These are phyloP conservation scores for Reinhardtius hippoglossoides DNA, from an alignment of 2,113 vertebrate species.

Conservation along the genomic window DNA sequence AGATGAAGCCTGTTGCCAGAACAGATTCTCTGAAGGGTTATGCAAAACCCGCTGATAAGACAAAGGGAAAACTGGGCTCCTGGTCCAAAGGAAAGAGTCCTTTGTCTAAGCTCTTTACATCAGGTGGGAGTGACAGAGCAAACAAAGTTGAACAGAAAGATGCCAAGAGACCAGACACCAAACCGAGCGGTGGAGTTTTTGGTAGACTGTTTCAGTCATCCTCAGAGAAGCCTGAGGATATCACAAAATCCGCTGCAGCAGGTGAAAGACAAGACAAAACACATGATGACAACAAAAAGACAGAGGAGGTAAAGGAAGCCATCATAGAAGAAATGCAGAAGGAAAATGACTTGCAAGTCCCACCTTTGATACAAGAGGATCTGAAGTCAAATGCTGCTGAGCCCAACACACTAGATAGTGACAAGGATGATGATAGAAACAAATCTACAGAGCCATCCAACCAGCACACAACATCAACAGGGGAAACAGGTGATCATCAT, in stretches of 20 bases:
- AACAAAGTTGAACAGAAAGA: slow-evolving; percentile 63
- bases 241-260: slow-evolving; percentile 15
- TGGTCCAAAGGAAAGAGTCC: slow-evolving; percentile 82
- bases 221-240: slow-evolving; percentile 62
- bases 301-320: slow-evolving; percentile 6
- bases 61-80: slow-evolving; percentile 63
- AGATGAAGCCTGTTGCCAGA: slow-evolving; percentile 46
- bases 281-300: not conserved
- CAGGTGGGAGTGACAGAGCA: slow-evolving; percentile 68
- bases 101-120: slow-evolving; percentile 79
- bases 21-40: slow-evolving; percentile 44
- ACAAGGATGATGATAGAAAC: not conserved
- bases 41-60: slow-evolving; percentile 57
- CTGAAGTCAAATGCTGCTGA: not conserved
- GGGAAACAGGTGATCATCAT: slow-evolving; percentile 13
- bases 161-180: slow-evolving; percentile 73
- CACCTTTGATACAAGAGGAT: slow-evolving; percentile 13
- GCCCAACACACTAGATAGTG: not conserved
- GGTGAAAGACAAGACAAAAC: slow-evolving; percentile 20
- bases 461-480: not conserved
- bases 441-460: slow-evolving; percentile 14
- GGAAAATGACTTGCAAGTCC: not conserved
- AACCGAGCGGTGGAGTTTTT: slow-evolving; percentile 76
- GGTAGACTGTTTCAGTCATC: slow-evolving; percentile 81
- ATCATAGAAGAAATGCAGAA: slow-evolving; percentile 16